Conservation (phyloP, 92 coral and sea anemone genomes). For the Porites lobata region DNA sequence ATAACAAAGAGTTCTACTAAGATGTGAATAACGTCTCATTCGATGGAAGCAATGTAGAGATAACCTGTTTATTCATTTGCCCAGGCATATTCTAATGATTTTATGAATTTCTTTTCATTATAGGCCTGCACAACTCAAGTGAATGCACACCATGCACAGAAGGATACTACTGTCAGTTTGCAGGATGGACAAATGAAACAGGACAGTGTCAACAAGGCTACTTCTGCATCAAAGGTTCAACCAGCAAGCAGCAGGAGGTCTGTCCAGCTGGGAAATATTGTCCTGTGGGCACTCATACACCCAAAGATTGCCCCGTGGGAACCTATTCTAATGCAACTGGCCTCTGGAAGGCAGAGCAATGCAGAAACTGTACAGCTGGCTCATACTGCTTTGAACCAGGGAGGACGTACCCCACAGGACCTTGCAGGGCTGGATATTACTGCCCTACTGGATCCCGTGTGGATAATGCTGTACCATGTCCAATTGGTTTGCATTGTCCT, state of each 20-base stretch:
- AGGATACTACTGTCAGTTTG: constrained; percentile 82
- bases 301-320: constrained; percentile 87
- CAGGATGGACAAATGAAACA: constrained; percentile 87
- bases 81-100: not conserved
- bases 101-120: not conserved
- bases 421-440: constrained; percentile 88
- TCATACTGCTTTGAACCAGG: constrained; percentile 85
- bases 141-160: constrained; percentile 92
- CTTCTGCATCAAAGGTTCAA: constrained; percentile 82
- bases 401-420: constrained; percentile 78
- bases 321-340: constrained; percentile 90
- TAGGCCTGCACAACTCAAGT: constrained; percentile 89
- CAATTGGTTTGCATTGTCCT: constrained; percentile 96
- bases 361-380: constrained; percentile 94
- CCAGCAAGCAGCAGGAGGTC: constrained; percentile 51
- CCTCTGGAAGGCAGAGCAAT: constrained; percentile 82
- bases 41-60: not conserved
- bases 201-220: constrained; percentile 88
- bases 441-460: constrained; percentile 89
- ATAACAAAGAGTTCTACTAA: too few species aligned
- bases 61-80: not conserved
- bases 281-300: constrained; percentile 84
- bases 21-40: not conserved
- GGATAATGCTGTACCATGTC: constrained; percentile 83
- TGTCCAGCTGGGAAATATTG: constrained; percentile 96